Conservation (phyloP, 1,140 invertebrate genomes). For the Heliconius hermathena region DNA sequence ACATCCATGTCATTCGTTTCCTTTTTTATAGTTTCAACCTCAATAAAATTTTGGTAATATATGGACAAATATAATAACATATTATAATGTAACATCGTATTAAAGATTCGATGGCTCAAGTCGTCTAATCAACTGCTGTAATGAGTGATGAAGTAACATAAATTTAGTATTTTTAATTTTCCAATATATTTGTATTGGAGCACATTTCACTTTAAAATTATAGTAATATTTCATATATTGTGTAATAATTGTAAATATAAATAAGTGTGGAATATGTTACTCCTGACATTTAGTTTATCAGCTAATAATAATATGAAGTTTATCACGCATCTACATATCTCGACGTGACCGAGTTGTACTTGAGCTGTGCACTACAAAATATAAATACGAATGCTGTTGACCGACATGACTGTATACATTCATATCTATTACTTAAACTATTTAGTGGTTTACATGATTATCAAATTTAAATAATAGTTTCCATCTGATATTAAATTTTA, state of each 20-base stretch:
- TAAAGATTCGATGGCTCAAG: too few species aligned
- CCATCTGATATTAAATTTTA: background rate
- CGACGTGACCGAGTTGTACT: slow-evolving; percentile 33
- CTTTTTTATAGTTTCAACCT: background rate
- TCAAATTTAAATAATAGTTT: background rate
- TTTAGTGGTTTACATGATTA: slow-evolving; percentile 12
- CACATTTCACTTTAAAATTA: background rate
- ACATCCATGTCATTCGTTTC: background rate
- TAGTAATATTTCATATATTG: background rate
- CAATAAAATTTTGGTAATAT: background rate
- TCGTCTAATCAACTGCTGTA: too few species aligned
- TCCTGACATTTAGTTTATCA: slow-evolving; percentile 15
- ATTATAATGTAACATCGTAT: too few species aligned
- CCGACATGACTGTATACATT: slow-evolving; percentile 16
- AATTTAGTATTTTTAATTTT: background rate
- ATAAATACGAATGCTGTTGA: slow-evolving; percentile 24
- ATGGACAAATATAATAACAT: background rate
- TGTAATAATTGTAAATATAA: background rate
- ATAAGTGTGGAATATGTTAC: background rate
- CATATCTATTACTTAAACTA: slow-evolving; percentile 12
- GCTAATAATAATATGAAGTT: slow-evolving; percentile 7
- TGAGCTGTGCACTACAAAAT: slow-evolving; percentile 7
- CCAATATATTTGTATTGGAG: too few species aligned
- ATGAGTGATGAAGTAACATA: background rate
- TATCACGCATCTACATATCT: slow-evolving; percentile 30